These are phyloP conservation scores for Melanotaenia parkinsoni DNA, from an alignment of 2,797 vertebrate genomes.

Conservation along the genomic window DNA sequence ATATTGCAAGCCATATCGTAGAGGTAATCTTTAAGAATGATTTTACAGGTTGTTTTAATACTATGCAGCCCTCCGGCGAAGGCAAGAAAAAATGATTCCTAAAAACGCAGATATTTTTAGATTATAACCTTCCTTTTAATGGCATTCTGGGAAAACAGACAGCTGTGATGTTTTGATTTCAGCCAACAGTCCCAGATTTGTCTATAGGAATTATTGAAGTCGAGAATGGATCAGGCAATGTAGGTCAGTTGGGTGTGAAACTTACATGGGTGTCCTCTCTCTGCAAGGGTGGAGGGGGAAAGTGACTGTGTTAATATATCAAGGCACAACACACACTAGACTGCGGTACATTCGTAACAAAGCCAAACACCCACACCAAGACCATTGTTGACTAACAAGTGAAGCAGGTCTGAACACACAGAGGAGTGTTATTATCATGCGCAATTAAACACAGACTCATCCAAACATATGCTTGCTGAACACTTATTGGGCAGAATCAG, in stretches of 20 bases:
- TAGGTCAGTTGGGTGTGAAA: constrained; percentile 63
- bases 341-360: constrained; percentile 44
- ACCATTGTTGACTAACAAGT: constrained; percentile 35
- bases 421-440: constrained; percentile 68
- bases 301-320: constrained; percentile 75
- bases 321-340: constrained; percentile 55
- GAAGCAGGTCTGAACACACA: constrained; percentile 53
- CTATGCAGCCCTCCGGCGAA: too few relatives aligned
- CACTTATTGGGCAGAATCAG: constrained; percentile 61
- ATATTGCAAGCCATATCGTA: too few relatives aligned
- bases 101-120: not conserved
- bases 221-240: constrained; percentile 47
- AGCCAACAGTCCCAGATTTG: constrained; percentile 28
- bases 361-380: constrained; percentile 36
- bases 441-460: constrained; percentile 69
- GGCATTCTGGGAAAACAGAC: not conserved
- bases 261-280: constrained; percentile 90
- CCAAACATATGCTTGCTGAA: constrained; percentile 57
- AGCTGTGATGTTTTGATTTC: not conserved
- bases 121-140: not conserved
- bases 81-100: not conserved
- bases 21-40: too few relatives aligned
- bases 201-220: constrained; percentile 28
- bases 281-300: constrained; percentile 78
- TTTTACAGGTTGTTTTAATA: too few relatives aligned